Conservation (phyloP, 2,797 vertebrate genomes). For the Galago senegalensis region DNA sequence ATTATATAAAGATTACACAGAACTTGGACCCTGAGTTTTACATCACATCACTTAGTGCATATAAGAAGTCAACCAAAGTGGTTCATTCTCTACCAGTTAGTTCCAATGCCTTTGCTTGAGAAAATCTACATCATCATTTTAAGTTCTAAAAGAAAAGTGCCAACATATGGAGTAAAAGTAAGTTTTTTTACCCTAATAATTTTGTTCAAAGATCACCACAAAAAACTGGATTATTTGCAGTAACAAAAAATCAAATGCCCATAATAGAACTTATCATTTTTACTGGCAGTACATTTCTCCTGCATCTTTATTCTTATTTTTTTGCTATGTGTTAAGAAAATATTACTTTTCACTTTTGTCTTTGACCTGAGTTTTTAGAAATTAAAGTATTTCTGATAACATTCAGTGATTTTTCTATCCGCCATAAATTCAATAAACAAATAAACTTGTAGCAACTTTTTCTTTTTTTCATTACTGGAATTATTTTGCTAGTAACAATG, state of each 20-base stretch:
- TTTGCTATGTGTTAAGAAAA: background rate
- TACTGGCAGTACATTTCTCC: background rate
- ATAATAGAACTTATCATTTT: background rate
- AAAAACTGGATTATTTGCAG: background rate
- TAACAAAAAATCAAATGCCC: background rate
- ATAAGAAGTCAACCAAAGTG: background rate
- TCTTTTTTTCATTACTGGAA: background rate
- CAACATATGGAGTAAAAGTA: background rate
- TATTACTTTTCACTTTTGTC: slow-evolving; percentile 10
- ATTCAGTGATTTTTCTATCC: background rate
- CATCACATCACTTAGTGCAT: background rate
- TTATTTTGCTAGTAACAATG: background rate
- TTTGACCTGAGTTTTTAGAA: slow-evolving; percentile 29
- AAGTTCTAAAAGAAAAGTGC: background rate
- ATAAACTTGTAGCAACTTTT: background rate
- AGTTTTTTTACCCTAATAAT: background rate
- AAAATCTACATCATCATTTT: background rate
- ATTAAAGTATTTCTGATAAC: background rate
- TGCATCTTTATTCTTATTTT: background rate
- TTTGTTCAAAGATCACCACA: background rate
- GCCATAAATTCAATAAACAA: background rate
- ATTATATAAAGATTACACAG: background rate
- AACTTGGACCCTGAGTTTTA: background rate
- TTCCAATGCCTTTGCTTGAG: background rate
- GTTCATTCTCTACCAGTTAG: background rate